Conservation (phyloP, 2,113 vertebrate genomes). For the Ophthalmolycus amberensis region DNA sequence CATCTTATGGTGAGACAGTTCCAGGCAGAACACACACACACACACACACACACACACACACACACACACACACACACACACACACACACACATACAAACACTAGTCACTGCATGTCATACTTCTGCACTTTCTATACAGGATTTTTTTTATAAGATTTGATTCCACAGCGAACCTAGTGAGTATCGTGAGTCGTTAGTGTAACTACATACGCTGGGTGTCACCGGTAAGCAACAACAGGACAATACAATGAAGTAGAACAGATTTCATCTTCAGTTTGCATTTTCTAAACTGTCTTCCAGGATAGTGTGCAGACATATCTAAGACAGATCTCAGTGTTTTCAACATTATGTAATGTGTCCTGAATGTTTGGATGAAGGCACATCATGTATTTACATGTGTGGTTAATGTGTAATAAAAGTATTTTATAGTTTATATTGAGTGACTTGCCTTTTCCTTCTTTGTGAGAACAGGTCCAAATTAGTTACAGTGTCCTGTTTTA, state of each 20-base stretch:
- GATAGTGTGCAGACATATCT: not conserved
- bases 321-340: not conserved
- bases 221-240: not conserved
- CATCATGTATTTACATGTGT: not conserved
- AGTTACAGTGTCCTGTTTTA: not conserved
- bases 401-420: not conserved
- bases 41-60: not conserved
- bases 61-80: not conserved
- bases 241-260: not conserved
- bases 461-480: not conserved
- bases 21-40: not conserved
- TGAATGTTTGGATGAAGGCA: not conserved
- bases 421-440: not conserved
- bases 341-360: not conserved
- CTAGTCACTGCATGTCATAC: too few species aligned
- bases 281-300: not conserved
- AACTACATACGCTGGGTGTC: not conserved
- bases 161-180: not conserved
- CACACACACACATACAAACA: not conserved
- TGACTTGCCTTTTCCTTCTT: not conserved
- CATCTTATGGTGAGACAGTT: not conserved
- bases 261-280: not conserved
- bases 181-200: not conserved
- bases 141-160: not conserved
- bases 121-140: not conserved